Evolutionary conservation across 2,797 vertebrate species (phyloP).

Genomic region (Morelia viridis): DNA sequence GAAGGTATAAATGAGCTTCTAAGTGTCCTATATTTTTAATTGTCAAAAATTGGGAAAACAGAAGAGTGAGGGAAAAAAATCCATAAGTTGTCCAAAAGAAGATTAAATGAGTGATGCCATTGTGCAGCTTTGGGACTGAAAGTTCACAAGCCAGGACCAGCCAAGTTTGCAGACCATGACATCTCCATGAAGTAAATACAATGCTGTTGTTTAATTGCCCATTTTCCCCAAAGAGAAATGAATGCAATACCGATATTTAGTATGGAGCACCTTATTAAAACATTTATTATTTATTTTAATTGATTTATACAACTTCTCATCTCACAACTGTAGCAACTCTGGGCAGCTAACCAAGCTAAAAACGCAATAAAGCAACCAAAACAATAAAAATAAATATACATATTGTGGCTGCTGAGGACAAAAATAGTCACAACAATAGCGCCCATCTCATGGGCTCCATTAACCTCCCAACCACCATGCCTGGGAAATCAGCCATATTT

Average conservation of each 20-base stretch:
- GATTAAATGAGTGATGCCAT: background rate
- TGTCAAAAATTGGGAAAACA: background rate
- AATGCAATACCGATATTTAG: constrained; percentile 1
- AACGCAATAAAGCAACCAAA: background rate
- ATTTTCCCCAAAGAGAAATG: background rate
- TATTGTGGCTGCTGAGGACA: background rate
- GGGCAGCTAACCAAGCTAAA: background rate
- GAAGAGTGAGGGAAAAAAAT: background rate
- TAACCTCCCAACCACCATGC: background rate
- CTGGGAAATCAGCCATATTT: background rate
- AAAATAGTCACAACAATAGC: background rate
- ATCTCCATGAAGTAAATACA: background rate
- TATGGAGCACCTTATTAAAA: background rate
- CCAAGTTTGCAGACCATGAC: background rate
- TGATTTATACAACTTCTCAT: background rate
- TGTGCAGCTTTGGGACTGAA: background rate
- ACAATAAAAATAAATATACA: background rate
- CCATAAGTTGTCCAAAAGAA: background rate
- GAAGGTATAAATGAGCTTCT: background rate
- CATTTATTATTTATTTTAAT: background rate
- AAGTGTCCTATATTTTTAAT: background rate
- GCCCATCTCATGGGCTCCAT: background rate
- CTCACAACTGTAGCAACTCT: background rate
- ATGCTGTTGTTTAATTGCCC: background rate
- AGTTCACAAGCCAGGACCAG: background rate